A percentile compares a stretch with the other conserved stretches of the same genome.
Evolutionary conservation across 2,113 vertebrate genomes (phyloP).

Genomic region (Oreochromis tanganicae): DNA sequence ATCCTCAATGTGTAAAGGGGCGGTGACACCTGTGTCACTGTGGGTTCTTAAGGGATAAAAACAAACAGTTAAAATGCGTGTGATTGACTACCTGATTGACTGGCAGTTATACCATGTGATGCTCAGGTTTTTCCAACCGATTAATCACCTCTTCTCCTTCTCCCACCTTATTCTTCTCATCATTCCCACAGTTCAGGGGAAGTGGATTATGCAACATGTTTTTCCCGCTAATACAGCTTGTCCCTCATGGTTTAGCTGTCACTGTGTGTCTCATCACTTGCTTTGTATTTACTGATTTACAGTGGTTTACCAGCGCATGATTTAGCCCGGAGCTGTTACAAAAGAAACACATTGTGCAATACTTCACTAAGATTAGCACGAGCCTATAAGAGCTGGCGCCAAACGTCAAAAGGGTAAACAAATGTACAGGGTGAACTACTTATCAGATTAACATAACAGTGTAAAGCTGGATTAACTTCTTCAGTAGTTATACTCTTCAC

Average conservation of each 20-base stretch:
- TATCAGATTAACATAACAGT: not conserved
- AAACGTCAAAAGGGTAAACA: not conserved
- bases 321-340: not conserved
- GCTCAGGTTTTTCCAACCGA: not conserved
- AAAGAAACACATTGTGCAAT: not conserved
- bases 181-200: not conserved
- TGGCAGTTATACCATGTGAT: not conserved
- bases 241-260: not conserved
- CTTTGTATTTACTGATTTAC: not conserved
- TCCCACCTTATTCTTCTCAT: not conserved
- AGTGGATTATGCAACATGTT: not conserved
- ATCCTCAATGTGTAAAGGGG: no score
- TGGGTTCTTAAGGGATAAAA: no score
- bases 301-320: not conserved
- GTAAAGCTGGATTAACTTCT: not conserved
- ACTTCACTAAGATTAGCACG: not conserved
- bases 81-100: not conserved
- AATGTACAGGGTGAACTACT: not conserved
- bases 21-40: no score
- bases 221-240: not conserved
- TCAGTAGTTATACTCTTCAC: not conserved
- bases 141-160: not conserved
- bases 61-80: not conserved
- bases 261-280: not conserved
- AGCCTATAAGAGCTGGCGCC: not conserved